A percentile compares a stretch with the other conserved stretches of the same genome.
These are phyloP conservation scores for Rhimphoctona megacephalus DNA, from an alignment of 2,888 invertebrate genomes.

Conservation along the genomic window DNA sequence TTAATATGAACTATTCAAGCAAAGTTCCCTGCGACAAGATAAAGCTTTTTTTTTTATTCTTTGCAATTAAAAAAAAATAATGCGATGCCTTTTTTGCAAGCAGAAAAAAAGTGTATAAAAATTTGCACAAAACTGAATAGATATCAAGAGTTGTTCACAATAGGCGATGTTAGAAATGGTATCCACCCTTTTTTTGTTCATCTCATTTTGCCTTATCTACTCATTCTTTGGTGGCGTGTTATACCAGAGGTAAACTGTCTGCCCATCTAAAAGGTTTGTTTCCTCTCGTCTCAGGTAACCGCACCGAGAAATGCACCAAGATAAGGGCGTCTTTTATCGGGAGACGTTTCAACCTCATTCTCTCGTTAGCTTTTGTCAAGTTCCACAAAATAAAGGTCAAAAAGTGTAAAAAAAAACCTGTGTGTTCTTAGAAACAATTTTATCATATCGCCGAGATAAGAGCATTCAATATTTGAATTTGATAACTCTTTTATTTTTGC, in stretches of 20 bases:
- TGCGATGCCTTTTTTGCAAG: neutral
- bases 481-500: neutral
- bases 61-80: neutral
- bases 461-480: neutral
- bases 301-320: constrained; percentile 39
- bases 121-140: constrained; percentile 2
- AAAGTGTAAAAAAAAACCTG: neutral
- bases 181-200: constrained; percentile 20
- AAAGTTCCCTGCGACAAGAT: neutral
- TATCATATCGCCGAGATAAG: neutral
- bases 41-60: neutral
- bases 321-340: constrained; percentile 47
- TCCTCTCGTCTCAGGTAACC: constrained; percentile 61
- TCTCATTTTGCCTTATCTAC: constrained; percentile 23
- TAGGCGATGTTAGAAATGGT: constrained; percentile 15
- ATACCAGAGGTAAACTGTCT: constrained; percentile 54
- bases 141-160: constrained; percentile 21
- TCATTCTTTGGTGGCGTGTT: constrained; percentile 28
- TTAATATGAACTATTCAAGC: neutral
- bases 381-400: neutral
- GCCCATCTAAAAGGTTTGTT: constrained; percentile 61
- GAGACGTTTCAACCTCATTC: constrained; percentile 46
- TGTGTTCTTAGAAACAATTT: constrained; percentile 2
- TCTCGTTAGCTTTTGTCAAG: constrained; percentile 15
- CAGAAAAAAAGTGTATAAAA: neutral